phyloP scores from a whole-genome alignment of 2,113 vertebrate genomes.

The Dicentrarchus labrax region DNA sequence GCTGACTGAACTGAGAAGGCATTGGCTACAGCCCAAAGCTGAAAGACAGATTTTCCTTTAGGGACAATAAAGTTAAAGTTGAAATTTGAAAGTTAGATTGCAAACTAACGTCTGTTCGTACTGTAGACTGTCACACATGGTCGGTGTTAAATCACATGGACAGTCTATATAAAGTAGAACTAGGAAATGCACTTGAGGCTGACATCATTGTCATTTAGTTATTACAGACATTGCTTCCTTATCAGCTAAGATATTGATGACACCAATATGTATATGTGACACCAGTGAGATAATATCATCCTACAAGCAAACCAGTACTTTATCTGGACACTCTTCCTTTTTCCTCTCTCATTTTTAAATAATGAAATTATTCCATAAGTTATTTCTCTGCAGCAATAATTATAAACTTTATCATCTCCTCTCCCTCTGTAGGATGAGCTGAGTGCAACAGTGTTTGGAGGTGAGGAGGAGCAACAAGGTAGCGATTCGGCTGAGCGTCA shows the following conservation, averaged over 20 bases:
- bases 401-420: not conserved
- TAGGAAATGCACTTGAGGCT: not conserved
- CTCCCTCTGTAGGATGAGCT: constrained; percentile 87
- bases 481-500: constrained; percentile 79
- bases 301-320: not conserved
- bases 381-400: not conserved
- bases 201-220: not conserved
- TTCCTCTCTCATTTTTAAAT: not conserved
- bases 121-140: not conserved
- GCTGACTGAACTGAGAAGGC: too few relatives aligned
- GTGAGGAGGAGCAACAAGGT: constrained; percentile 78
- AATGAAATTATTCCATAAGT: not conserved
- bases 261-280: not conserved
- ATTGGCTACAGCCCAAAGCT: too few relatives aligned
- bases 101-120: too few relatives aligned
- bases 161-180: not conserved
- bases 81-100: too few relatives aligned
- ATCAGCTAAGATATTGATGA: not conserved
- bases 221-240: not conserved
- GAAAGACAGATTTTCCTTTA: too few relatives aligned
- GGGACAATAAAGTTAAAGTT: too few relatives aligned
- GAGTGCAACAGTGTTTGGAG: constrained; percentile 78
- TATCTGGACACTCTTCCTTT: not conserved
- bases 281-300: not conserved
- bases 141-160: not conserved